A percentile compares a stretch with the other conserved stretches of the same genome.
These are phyloP conservation scores for Terrapene triunguis DNA, from an alignment of 2,113 vertebrate species.

Conservation along the genomic window DNA sequence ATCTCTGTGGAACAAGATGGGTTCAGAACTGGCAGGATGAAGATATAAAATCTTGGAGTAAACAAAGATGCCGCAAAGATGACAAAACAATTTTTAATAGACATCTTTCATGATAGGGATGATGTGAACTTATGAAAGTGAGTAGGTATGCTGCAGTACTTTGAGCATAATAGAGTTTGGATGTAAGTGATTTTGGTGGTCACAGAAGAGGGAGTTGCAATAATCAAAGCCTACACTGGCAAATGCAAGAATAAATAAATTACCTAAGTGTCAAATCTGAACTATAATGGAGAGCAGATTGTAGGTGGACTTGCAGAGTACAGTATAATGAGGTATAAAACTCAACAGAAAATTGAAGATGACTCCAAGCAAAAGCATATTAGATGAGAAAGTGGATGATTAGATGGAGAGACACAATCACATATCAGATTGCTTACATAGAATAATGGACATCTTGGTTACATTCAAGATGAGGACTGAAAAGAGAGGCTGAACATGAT, in stretches of 20 bases:
- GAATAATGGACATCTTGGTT: background rate
- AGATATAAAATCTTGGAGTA: background rate
- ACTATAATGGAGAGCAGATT: background rate
- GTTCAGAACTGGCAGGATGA: conserved; percentile 41
- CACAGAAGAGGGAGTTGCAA: conserved; percentile 9
- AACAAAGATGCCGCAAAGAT: too few relatives aligned
- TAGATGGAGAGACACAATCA: background rate
- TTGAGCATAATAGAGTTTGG: background rate
- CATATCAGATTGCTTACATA: background rate
- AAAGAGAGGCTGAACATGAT: background rate
- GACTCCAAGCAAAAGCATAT: background rate
- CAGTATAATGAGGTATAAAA: background rate
- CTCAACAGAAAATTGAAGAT: background rate
- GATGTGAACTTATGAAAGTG: background rate
- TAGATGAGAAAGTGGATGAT: background rate
- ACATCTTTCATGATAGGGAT: conserved; percentile 13
- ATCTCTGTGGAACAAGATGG: conserved; percentile 24
- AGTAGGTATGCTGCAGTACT: background rate
- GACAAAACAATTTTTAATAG: too few relatives aligned
- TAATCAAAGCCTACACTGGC: conserved; percentile 18
- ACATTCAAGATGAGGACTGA: background rate
- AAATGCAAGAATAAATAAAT: conserved; percentile 14
- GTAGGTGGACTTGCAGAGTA: background rate
- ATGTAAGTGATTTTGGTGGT: background rate
- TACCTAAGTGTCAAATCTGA: background rate